A percentile compares a stretch with the other conserved stretches of the same genome.
Conservation (phyloP, 2,888 invertebrate genomes). For the Drosophila mimetica region DNA sequence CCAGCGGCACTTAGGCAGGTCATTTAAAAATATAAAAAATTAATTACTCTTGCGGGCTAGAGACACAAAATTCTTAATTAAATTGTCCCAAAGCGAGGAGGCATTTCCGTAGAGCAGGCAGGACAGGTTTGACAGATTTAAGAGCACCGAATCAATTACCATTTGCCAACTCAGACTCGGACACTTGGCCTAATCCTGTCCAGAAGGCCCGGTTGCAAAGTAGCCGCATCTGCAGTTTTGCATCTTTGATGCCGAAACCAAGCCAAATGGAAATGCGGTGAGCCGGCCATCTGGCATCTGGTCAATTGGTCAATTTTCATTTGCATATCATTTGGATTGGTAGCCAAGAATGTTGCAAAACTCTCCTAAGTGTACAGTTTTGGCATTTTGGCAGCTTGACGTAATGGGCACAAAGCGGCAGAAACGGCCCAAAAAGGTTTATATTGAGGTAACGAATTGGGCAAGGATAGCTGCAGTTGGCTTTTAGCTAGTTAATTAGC, state of each 20-base stretch:
- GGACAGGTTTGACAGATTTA: conserved; percentile 26
- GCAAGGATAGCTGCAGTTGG: conserved; percentile 24
- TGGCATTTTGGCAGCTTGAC: conserved; percentile 52
- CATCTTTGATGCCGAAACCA: conserved; percentile 66
- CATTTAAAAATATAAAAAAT: conserved; percentile 39
- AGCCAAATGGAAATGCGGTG: conserved; percentile 74
- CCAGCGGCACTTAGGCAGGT: conserved; percentile 7
- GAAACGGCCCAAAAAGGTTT: conserved; percentile 23
- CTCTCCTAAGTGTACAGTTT: conserved; percentile 31
- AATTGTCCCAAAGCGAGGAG: conserved; percentile 24
- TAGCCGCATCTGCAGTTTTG: conserved; percentile 51
- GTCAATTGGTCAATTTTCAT: conserved; percentile 71
- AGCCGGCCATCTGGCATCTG: conserved; percentile 40
- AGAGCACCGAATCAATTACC: conserved; percentile 57
- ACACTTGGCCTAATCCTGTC: conserved; percentile 48
- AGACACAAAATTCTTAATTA: conserved; percentile 44
- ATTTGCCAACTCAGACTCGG: conserved; percentile 42
- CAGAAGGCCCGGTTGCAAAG: conserved; percentile 19
- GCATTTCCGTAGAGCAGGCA: too few species aligned
- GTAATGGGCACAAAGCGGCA: conserved; percentile 40
- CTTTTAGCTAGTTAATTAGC: conserved; percentile 58
- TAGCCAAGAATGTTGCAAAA: conserved; percentile 52
- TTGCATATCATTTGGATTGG: conserved; percentile 74
- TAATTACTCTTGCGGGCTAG: conserved; percentile 29
- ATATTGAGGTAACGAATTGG: conserved; percentile 6